Conservation (phyloP, 64 coral and sea anemone species). For the Actinia tenebrosa region DNA sequence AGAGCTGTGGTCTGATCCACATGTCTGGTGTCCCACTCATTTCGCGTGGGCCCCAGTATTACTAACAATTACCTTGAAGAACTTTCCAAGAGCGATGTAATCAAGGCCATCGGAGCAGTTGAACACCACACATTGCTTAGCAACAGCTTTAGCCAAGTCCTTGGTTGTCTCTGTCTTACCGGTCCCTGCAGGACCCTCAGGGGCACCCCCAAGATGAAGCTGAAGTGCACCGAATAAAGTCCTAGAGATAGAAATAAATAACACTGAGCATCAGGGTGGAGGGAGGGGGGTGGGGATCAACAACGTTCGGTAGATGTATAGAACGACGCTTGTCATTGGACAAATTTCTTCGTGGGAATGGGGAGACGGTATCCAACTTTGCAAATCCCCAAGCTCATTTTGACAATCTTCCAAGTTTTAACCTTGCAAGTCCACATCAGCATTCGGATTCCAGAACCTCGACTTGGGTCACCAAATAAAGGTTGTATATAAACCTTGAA, state of each 20-base stretch:
- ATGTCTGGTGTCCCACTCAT: neutral
- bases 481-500: too few relatives aligned
- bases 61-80: slow-evolving; percentile 71
- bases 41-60: neutral
- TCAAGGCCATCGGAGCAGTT: slow-evolving; percentile 98
- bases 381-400: too few relatives aligned
- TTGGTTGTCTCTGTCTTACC: slow-evolving; percentile 98
- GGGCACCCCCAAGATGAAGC: slow-evolving; percentile 88
- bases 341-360: too few relatives aligned
- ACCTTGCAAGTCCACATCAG: too few relatives aligned
- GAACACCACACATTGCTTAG: slow-evolving; percentile 91
- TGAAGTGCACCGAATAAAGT: slow-evolving; percentile 94
- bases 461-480: too few relatives aligned
- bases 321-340: too few relatives aligned
- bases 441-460: too few relatives aligned
- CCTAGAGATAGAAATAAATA: slow-evolving; percentile 7
- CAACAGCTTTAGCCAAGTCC: slow-evolving; percentile 92
- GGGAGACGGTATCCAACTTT: too few relatives aligned
- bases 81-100: slow-evolving; percentile 94
- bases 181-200: slow-evolving; percentile 92
- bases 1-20: too few relatives aligned
- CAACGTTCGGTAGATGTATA: too few relatives aligned
- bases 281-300: too few relatives aligned
- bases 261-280: neutral
- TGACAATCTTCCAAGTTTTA: too few relatives aligned